Evolutionary conservation across 2,888 invertebrate species (phyloP), one percentile per base, ranked within the genome.

Genomic region (Lathronympha strigana): DNA sequence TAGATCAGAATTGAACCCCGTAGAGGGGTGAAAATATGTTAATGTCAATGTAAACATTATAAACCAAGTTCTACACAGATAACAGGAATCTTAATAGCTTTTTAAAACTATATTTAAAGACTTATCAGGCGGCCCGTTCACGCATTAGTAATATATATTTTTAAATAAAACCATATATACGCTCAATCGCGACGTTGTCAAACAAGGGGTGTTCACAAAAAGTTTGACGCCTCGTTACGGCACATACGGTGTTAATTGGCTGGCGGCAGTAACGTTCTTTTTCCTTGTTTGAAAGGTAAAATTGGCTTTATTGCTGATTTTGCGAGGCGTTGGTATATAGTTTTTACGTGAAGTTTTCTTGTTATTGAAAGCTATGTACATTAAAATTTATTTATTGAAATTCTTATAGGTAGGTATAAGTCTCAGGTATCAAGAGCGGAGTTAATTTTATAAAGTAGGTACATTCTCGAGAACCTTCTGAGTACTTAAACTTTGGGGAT

Each of bases 141-240:
- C 5, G 4, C 23, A 13, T 47, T 47, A n/a, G n/a, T 17, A 17
- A 47, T 45, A 47, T n/a, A n/a, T n/a, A n/a, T n/a, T 23, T 47
- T 47, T 4, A 4, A 15, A 0, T n/a, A 23, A 47, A 47, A 23
- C 13, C 47, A 23, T 23, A 25, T 23, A 23, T 2, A n/a, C 5
- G 47, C n/a, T 25, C 47, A 23, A 47, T 21, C 23, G 45, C 51
- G 49, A 33, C 63, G 40, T 15, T 50, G 61, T 45, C 66, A 79
- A 80, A 82, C 82, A 84, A 83, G 83, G 81, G 81, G 80, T 78
- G 77, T 73, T 72, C 74, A 73, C 80, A 87, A 87, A 88, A 87
- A 88, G 83, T 87, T 86, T 87, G 88, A 85, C 88, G 82, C 83
- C 83, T 88, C 86, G 87, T 87, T 88, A 87, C 66, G 63, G 70